Evolutionary conservation across 2,888 invertebrate species (phyloP).

Genomic region (Ctena decussata): DNA sequence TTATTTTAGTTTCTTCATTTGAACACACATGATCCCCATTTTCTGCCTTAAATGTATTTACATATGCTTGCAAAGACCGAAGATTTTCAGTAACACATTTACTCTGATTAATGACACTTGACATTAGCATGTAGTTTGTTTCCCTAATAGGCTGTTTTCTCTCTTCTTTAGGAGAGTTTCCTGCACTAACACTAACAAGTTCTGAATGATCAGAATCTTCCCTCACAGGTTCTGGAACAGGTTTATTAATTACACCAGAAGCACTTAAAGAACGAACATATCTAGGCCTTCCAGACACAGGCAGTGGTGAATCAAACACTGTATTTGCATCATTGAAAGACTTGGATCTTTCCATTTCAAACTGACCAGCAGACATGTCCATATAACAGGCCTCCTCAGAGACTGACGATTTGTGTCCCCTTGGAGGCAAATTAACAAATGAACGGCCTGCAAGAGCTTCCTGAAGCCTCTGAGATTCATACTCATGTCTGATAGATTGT

Average conservation of each 20-base stretch:
- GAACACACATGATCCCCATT: slow-evolving; percentile 41
- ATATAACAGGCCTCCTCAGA: slow-evolving; percentile 70
- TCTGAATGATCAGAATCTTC: slow-evolving; percentile 37
- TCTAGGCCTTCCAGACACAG: slow-evolving; percentile 34
- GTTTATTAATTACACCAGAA: slow-evolving; percentile 48
- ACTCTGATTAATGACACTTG: slow-evolving; percentile 68
- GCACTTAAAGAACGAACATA: slow-evolving; percentile 71
- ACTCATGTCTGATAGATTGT: slow-evolving; percentile 48
- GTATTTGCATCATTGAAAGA: slow-evolving; percentile 30
- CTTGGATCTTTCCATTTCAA: slow-evolving; percentile 58
- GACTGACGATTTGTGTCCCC: slow-evolving; percentile 32
- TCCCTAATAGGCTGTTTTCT: slow-evolving; percentile 67
- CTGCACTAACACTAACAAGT: slow-evolving; percentile 55
- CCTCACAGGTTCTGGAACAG: neutral
- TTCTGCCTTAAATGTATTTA: slow-evolving; percentile 44
- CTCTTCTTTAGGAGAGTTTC: slow-evolving; percentile 60
- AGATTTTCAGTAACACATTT: slow-evolving; percentile 68
- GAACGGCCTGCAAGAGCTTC: slow-evolving; percentile 57
- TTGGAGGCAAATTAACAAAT: slow-evolving; percentile 63
- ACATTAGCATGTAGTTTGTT: slow-evolving; percentile 82
- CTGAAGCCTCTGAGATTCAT: slow-evolving; percentile 60
- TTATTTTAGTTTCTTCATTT: slow-evolving; percentile 35
- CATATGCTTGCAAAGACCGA: slow-evolving; percentile 67
- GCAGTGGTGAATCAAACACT: neutral
- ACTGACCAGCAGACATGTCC: slow-evolving; percentile 76